A percentile compares a stretch with the other conserved stretches of the same genome.
Evolutionary conservation across 2,797 vertebrate genomes (phyloP).

Genomic region (Rousettus madagascariensis): DNA sequence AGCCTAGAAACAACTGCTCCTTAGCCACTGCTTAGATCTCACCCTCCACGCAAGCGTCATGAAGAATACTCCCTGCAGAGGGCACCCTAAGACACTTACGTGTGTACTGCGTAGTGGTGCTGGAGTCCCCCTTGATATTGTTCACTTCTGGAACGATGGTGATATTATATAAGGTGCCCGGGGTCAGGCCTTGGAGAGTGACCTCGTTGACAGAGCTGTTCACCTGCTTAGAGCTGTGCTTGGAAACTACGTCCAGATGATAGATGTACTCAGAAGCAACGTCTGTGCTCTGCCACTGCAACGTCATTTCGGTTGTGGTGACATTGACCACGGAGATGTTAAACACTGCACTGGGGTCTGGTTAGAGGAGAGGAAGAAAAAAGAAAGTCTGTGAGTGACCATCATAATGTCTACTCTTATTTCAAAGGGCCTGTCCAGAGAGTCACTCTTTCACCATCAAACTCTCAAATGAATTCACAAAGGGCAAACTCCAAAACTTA

Average conservation of each 20-base stretch:
- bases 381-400: background rate
- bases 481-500: background rate
- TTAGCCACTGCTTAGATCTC: background rate
- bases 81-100: background rate
- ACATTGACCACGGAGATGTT: rapidly evolving
- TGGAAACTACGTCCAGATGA: background rate
- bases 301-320: background rate
- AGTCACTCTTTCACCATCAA: background rate
- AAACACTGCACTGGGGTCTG: background rate
- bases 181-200: background rate
- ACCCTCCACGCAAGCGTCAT: background rate
- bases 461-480: background rate
- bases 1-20: background rate
- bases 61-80: background rate
- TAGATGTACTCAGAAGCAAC: background rate
- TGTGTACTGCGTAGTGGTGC: background rate
- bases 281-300: slow-evolving; percentile 26
- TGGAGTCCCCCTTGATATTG: background rate
- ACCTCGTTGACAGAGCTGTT: background rate
- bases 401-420: background rate
- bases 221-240: rapidly evolving
- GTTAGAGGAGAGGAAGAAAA: background rate
- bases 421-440: background rate
- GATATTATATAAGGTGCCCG: slow-evolving; percentile 56
- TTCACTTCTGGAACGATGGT: background rate